A percentile compares a stretch with the other conserved stretches of the same genome.
These are phyloP conservation scores for Holothuria leucospilota DNA, from an alignment of 53 echinoderm and acorn worm genomes.

Conservation along the genomic window DNA sequence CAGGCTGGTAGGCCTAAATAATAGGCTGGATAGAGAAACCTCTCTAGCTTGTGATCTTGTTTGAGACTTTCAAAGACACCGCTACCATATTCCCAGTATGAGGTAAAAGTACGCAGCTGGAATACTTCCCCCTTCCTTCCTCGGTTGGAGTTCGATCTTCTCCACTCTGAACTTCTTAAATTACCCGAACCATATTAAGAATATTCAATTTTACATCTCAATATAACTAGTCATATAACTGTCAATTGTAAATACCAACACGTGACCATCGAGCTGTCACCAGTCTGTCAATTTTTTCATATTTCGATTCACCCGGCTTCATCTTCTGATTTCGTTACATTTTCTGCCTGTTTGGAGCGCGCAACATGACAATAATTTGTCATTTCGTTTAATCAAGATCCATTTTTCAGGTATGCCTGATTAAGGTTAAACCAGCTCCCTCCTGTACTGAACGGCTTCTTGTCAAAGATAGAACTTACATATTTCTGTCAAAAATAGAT, in stretches of 20 bases:
- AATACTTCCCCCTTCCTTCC: background rate
- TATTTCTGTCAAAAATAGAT: constrained; percentile 22
- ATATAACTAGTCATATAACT: constrained; percentile 24
- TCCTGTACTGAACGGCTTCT: background rate
- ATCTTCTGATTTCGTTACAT: constrained; percentile 32
- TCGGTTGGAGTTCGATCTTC: constrained; percentile 25
- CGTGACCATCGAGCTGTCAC: constrained; percentile 26
- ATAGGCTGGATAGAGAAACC: background rate
- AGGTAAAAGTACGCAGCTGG: constrained; percentile 28
- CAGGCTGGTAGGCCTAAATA: background rate
- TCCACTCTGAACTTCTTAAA: background rate
- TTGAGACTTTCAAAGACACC: constrained; percentile 30
- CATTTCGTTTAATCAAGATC: constrained; percentile 17
- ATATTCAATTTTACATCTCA: constrained; percentile 29
- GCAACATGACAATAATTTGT: constrained; percentile 38
- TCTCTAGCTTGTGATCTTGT: constrained; percentile 35
- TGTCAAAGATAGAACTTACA: constrained; percentile 9
- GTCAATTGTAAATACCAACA: constrained; percentile 41
- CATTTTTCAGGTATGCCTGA: constrained; percentile 26
- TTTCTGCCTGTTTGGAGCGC: constrained; percentile 39
- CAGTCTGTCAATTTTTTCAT: constrained; percentile 28
- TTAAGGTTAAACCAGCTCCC: constrained; percentile 30
- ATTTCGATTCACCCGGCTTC: constrained; percentile 24
- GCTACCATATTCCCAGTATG: constrained; percentile 18
- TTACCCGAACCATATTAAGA: constrained; percentile 19